Conservation (phyloP, 2,113 vertebrate genomes). For the Hyaena hyaena region DNA sequence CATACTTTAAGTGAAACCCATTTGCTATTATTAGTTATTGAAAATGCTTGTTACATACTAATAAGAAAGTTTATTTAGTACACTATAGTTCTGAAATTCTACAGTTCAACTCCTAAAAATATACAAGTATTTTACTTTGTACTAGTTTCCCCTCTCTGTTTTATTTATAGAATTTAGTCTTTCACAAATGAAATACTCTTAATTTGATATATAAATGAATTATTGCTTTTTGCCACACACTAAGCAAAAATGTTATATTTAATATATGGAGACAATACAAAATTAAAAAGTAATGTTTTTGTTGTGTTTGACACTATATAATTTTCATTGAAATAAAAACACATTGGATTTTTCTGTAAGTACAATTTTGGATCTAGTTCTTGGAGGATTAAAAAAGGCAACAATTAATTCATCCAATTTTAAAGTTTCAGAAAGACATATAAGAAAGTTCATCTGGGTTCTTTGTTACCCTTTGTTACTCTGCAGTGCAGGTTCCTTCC, state of each 20-base stretch:
- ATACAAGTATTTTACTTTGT: background rate
- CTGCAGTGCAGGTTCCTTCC: background rate
- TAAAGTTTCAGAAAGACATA: background rate
- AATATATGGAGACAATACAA: background rate
- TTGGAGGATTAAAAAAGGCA: background rate
- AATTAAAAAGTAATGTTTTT: background rate
- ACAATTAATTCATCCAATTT: background rate
- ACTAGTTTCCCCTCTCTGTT: background rate
- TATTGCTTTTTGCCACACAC: background rate
- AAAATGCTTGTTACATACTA: background rate
- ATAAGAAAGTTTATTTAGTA: background rate
- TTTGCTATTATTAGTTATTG: background rate
- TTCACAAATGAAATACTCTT: background rate
- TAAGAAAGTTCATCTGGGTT: background rate
- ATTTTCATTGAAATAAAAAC: background rate
- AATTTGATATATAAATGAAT: background rate
- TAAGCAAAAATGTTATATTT: background rate
- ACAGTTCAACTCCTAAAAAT: background rate
- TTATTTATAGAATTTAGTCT: background rate
- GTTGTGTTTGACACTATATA: background rate
- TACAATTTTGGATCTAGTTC: background rate
- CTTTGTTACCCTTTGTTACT: background rate
- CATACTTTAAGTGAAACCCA: background rate
- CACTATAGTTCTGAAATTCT: background rate
- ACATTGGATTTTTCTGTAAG: background rate